Conservation (phyloP, 2,113 vertebrate species). For the Propithecus coquereli region DNA sequence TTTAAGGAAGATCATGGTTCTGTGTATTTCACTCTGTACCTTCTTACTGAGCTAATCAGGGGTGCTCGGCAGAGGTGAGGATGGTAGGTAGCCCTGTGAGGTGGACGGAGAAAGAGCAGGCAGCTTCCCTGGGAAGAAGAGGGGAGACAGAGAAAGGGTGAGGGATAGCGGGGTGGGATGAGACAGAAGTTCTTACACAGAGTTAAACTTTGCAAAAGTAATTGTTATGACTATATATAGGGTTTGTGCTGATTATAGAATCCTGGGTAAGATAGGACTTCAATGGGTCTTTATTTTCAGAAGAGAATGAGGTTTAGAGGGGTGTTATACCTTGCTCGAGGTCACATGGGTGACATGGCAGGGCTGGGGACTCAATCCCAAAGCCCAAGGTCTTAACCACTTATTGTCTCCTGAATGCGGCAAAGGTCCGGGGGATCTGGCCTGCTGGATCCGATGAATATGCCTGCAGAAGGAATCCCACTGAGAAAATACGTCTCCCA, state of each 20-base stretch:
- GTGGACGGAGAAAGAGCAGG: neutral
- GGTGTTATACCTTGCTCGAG: neutral
- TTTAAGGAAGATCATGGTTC: neutral
- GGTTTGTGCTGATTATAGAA: neutral
- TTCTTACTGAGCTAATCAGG: neutral
- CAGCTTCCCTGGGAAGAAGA: neutral
- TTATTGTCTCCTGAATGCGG: neutral
- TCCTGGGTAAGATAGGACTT: neutral
- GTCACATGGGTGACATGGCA: neutral
- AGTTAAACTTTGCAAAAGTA: neutral
- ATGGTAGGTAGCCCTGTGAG: neutral
- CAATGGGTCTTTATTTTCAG: neutral
- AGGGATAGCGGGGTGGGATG: neutral
- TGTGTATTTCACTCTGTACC: neutral
- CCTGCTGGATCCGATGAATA: neutral
- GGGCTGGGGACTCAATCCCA: neutral
- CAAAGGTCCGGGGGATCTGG: neutral
- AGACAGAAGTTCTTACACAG: neutral
- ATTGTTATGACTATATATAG: neutral
- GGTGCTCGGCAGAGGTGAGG: neutral
- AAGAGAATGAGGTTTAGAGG: neutral
- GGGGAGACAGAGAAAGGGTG: neutral
- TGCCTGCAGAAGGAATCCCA: neutral
- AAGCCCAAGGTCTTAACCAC: neutral
- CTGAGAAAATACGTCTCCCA: conserved; percentile 20